phyloP scores from a whole-genome alignment of 1,140 invertebrate genomes.

The Drosophila repletoides region DNA sequence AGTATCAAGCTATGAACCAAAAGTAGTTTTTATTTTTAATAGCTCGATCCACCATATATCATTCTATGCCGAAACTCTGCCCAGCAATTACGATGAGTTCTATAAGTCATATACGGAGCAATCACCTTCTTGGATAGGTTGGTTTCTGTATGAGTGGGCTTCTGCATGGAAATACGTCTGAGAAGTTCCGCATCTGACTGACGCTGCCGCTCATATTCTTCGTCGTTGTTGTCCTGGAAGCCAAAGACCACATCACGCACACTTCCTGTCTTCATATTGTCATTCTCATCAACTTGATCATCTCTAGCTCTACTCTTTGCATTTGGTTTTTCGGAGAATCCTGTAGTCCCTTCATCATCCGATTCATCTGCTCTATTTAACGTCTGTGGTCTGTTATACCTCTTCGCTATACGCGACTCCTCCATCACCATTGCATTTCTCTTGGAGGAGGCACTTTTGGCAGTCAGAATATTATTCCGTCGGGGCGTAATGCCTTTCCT shows the following conservation, averaged over 20 bases:
- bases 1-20: too few species aligned
- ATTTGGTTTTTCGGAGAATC: too few species aligned
- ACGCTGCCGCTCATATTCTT: neutral
- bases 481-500: neutral
- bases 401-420: neutral
- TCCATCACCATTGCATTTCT: neutral
- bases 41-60: slow-evolving; percentile 40
- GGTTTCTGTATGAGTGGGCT: neutral
- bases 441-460: neutral
- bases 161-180: neutral
- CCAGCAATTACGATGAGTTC: slow-evolving; percentile 47
- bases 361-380: too few species aligned
- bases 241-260: slow-evolving; percentile 37
- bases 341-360: too few species aligned
- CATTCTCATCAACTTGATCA: neutral
- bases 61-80: slow-evolving; percentile 56
- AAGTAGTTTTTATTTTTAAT: slow-evolving; percentile 19
- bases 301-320: neutral
- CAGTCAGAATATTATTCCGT: slow-evolving; percentile 3
- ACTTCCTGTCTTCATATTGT: neutral
- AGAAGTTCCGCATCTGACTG: slow-evolving; percentile 28
- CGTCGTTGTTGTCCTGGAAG: slow-evolving; percentile 9
- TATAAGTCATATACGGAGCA: slow-evolving; percentile 49
- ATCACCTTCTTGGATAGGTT: slow-evolving; percentile 45
- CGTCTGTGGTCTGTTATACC: too few species aligned